Percentiles rank a stretch among this genome's conserved stretches.
Evolutionary conservation across 2,113 vertebrate genomes (phyloP).

Genomic region (Zosterops japonicus): DNA sequence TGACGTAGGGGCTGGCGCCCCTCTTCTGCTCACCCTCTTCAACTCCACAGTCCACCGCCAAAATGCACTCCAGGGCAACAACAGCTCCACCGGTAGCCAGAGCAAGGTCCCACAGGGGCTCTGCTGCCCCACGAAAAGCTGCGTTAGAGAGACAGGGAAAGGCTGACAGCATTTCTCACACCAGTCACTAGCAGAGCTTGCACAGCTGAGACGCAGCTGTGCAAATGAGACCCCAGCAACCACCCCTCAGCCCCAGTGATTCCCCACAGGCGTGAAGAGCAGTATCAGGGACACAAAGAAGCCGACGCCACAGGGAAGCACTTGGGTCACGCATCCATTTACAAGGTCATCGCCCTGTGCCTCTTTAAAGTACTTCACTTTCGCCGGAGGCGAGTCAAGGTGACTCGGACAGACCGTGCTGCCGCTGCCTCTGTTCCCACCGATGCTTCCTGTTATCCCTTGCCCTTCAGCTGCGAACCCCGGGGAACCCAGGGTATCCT

Average conservation of each 20-base stretch:
- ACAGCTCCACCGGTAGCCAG: background rate
- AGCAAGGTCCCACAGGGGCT: background rate
- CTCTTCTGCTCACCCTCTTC: accelerated
- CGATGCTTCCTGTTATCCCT: background rate
- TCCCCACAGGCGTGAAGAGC: background rate
- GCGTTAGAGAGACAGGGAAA: background rate
- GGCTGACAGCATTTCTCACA: background rate
- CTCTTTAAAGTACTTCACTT: constrained; percentile 5
- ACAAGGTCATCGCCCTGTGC: background rate
- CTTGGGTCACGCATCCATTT: constrained; percentile 38
- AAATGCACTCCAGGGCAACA: background rate
- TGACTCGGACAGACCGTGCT: background rate
- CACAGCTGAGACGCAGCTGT: background rate
- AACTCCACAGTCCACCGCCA: background rate
- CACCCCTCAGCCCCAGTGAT: background rate
- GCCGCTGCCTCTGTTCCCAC: background rate
- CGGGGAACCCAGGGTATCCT: background rate
- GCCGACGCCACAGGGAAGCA: background rate
- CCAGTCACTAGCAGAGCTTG: background rate
- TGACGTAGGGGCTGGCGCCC: too few relatives aligned
- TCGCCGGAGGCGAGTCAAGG: background rate
- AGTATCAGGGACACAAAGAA: background rate
- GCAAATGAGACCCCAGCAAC: constrained; percentile 11
- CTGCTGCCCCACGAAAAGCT: background rate
- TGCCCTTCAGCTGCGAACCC: background rate